phyloP scores from a whole-genome alignment of 2,797 vertebrate species.

The Lithobates sylvaticus region DNA sequence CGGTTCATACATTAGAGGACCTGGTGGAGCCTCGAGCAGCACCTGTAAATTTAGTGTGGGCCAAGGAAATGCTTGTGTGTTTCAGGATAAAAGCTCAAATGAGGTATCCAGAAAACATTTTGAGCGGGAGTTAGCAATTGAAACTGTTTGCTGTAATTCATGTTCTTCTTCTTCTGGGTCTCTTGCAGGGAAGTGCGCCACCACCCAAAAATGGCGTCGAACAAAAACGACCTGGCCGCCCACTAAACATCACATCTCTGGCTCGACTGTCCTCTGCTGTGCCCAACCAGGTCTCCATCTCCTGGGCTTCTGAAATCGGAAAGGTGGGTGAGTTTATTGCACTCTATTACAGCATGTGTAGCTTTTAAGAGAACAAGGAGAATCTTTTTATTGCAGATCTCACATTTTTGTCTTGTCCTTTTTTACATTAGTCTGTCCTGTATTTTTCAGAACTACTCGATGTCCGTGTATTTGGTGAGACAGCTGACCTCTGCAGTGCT shows the following conservation, averaged over 20 bases:
- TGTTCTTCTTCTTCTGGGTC: slow-evolving; percentile 1
- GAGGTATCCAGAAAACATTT: too few relatives aligned
- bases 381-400: neutral
- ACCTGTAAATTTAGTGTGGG: too few relatives aligned
- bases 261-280: slow-evolving; percentile 93
- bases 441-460: slow-evolving; percentile 87
- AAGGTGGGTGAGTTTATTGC: slow-evolving; percentile 80
- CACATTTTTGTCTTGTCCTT: neutral
- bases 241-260: slow-evolving; percentile 94
- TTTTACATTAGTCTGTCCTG: neutral
- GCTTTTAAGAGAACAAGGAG: too few relatives aligned
- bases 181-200: slow-evolving; percentile 87
- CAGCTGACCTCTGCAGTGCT: slow-evolving; percentile 95
- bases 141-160: neutral
- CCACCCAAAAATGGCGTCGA: slow-evolving; percentile 97
- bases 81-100: too few relatives aligned
- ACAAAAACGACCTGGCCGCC: slow-evolving; percentile 92
- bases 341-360: too few relatives aligned
- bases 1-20: too few relatives aligned
- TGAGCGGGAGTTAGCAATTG: too few relatives aligned
- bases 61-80: too few relatives aligned
- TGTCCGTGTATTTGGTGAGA: slow-evolving; percentile 96
- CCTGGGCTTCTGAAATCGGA: slow-evolving; percentile 96
- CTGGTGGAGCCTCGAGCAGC: too few relatives aligned
- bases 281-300: slow-evolving; percentile 97